These are phyloP conservation scores for Thysanoteuthis rhombus DNA, from an alignment of 2,888 invertebrate genomes.

Conservation along the genomic window DNA sequence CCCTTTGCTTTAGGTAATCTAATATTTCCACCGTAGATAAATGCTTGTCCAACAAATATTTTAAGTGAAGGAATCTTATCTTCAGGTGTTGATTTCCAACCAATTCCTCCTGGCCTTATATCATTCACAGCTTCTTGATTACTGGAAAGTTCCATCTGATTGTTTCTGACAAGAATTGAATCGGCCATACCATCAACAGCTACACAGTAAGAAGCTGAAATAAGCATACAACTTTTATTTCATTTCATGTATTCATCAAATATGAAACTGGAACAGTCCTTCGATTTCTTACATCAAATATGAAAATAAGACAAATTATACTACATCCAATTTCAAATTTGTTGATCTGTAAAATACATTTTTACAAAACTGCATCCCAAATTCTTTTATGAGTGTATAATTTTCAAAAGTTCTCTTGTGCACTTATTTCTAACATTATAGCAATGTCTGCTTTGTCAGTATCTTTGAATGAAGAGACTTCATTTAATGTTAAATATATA, in stretches of 20 bases:
- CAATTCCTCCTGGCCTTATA: conserved; percentile 21
- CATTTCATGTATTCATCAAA: neutral
- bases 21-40: conserved; percentile 18
- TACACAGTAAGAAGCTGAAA: neutral
- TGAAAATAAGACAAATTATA: too few relatives aligned
- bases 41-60: conserved; percentile 23
- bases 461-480: too few relatives aligned
- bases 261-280: neutral
- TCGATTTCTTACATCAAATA: neutral
- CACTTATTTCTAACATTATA: too few relatives aligned
- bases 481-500: too few relatives aligned
- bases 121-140: neutral
- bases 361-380: too few relatives aligned
- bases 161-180: neutral
- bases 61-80: conserved; percentile 12
- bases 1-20: neutral
- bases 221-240: neutral
- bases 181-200: conserved; percentile 1
- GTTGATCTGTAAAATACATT: too few relatives aligned
- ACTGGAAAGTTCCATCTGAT: neutral
- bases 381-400: too few relatives aligned
- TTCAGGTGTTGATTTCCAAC: conserved; percentile 20
- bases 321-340: too few relatives aligned
- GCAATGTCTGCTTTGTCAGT: too few relatives aligned
- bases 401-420: too few relatives aligned